phyloP scores from a whole-genome alignment of 2,113 vertebrate species.

The Nothoprocta perdicaria region DNA sequence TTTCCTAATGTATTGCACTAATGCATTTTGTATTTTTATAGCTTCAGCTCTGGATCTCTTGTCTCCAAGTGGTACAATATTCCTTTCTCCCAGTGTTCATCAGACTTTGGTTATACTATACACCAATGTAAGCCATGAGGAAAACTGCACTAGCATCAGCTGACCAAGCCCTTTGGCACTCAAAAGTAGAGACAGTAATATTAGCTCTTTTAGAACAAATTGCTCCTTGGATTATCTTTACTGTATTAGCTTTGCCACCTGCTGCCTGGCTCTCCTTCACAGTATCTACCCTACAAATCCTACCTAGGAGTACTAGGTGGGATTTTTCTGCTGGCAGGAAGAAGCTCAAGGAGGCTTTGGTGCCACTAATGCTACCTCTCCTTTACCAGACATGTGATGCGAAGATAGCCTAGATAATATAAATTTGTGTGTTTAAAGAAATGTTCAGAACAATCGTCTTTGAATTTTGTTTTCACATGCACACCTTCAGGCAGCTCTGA shows the following conservation, averaged over 20 bases:
- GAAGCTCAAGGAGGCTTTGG: background rate
- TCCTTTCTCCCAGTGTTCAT: background rate
- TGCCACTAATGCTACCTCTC: constrained; percentile 40
- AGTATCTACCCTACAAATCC: background rate
- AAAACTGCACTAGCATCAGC: background rate
- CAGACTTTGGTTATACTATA: constrained; percentile 22
- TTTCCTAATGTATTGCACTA: constrained; percentile 61
- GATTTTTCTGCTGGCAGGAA: background rate
- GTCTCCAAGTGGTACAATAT: constrained; percentile 36
- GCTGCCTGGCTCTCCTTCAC: background rate
- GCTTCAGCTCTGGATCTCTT: constrained; percentile 10
- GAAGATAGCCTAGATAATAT: background rate
- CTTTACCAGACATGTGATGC: constrained; percentile 14
- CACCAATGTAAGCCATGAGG: constrained; percentile 3
- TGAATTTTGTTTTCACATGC: background rate
- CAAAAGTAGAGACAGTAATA: background rate
- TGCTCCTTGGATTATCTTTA: background rate
- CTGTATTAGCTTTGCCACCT: background rate
- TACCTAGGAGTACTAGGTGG: background rate
- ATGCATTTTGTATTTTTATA: constrained; percentile 47
- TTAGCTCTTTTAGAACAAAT: background rate
- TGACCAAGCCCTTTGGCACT: background rate
- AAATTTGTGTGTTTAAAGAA: constrained; percentile 17
- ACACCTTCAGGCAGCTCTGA: background rate
- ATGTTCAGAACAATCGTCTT: constrained; percentile 15